A percentile compares a stretch with the other conserved stretches of the same genome.
Evolutionary conservation across 1,140 invertebrate species (phyloP).

Genomic region (Matsumurasca onukii): DNA sequence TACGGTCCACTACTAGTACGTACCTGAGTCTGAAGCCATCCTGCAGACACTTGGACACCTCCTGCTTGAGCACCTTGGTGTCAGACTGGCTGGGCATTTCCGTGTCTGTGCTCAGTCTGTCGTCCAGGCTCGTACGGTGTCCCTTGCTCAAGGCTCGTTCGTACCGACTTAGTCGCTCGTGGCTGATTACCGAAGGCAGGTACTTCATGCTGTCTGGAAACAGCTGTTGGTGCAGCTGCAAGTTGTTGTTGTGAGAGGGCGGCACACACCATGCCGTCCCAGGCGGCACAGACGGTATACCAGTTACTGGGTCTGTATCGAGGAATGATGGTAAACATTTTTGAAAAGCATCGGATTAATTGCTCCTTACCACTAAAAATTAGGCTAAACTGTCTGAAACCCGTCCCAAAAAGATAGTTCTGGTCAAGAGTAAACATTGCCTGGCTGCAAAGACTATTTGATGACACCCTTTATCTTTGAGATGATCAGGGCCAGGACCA

Average conservation of each 20-base stretch:
- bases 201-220: constrained; percentile 57
- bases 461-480: no score
- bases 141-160: constrained; percentile 59
- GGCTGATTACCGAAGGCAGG: constrained; percentile 30
- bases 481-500: no score
- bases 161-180: constrained; percentile 52
- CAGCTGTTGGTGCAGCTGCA: constrained; percentile 75
- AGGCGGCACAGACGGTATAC: constrained; percentile 55
- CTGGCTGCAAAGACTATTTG: no score
- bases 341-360: no score
- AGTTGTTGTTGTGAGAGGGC: constrained; percentile 72
- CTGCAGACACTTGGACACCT: constrained; percentile 52
- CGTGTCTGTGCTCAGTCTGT: background rate
- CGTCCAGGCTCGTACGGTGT: constrained; percentile 47
- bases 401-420: no score
- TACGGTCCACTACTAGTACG: no score
- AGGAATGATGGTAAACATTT: background rate
- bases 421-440: no score
- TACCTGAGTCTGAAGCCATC: constrained; percentile 58
- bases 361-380: no score
- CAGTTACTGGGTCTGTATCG: constrained; percentile 63
- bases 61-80: constrained; percentile 32
- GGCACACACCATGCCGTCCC: constrained; percentile 2
- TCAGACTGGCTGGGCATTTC: constrained; percentile 20
- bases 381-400: no score